Evolutionary conservation across 2,797 vertebrate genomes (phyloP), one percentile per base, ranked within the genome.

Genomic region (Coregonus suidteri): DNA sequence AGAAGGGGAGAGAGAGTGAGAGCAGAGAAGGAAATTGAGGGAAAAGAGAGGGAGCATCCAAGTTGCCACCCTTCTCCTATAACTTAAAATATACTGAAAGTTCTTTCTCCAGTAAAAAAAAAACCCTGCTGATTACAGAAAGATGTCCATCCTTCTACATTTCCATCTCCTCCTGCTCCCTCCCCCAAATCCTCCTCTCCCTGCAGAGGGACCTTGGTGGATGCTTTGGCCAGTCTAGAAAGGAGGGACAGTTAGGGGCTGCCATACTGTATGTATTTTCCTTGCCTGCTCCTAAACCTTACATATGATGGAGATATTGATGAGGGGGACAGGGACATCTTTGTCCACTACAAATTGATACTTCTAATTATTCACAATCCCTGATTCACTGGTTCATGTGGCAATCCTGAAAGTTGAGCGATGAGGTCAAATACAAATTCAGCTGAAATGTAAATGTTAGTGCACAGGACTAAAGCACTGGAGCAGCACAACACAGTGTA

Each of bases 121-220:
- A n/a, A 89, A 71, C 54, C 84, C 83, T 77, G 68, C 80, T 81
- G 37, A 6, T 77, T 79, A 80, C 77, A 77, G 83, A 82, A 76
- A 30, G 52, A 88, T 87, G 90, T 85, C 91, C 76, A 89, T 87
- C 84, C 92, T 90, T 91, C 89, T 78, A 79, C 89, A 89, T 86
- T 79, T 82, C 85, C 74, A 77, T 4, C 89, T 77, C 80, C 86
- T 65, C 75, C 76, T 74, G 41, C 77, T 77, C 78, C 77, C 74
- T 62, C 0, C 6, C 81, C 76, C 81, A 59, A 4, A 64, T 11
- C 1, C 25, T 20, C 16, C 18, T 30, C 53, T 20, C 72, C 31
- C 51, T 16, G 9, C 31, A 62, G 18, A 25, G 25, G 73, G 18
- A 37, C 41, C 20, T 41, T 6, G 11, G 11, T 18, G 7, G 5